phyloP scores from a whole-genome alignment of 2,113 vertebrate species.

The Pteronura brasiliensis region DNA sequence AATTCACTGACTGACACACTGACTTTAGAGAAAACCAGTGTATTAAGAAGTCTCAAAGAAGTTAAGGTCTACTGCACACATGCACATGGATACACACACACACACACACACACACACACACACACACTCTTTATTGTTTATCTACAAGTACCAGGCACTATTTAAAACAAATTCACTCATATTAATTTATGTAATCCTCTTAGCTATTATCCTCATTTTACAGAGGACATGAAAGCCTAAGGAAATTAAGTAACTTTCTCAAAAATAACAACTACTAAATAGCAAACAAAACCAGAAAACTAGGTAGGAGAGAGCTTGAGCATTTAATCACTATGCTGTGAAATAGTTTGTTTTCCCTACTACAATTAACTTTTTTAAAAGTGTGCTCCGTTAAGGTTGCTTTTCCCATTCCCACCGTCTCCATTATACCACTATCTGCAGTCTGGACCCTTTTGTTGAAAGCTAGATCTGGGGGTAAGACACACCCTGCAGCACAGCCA shows the following conservation, averaged over 20 bases:
- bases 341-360: not conserved
- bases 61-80: not conserved
- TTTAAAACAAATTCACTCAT: not conserved
- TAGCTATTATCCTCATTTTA: not conserved
- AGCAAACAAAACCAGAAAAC: not conserved
- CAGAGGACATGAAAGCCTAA: not conserved
- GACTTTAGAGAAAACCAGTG: not conserved
- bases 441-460: not conserved
- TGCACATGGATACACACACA: too few species aligned
- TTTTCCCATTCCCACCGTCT: not conserved
- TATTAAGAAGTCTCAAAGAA: not conserved
- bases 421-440: too few species aligned
- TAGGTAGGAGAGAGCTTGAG: not conserved
- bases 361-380: not conserved
- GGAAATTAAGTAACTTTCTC: not conserved
- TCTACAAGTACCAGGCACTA: not conserved
- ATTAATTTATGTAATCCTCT: constrained; percentile 13
- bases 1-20: not conserved
- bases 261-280: not conserved
- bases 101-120: not conserved
- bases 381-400: accelerated
- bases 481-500: not conserved
- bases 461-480: not conserved
- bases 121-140: not conserved
- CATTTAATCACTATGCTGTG: not conserved